Percentiles rank a stretch among this genome's conserved stretches.
phyloP scores from a whole-genome alignment of 2,888 invertebrate genomes.

The Drosophila ezoana region DNA sequence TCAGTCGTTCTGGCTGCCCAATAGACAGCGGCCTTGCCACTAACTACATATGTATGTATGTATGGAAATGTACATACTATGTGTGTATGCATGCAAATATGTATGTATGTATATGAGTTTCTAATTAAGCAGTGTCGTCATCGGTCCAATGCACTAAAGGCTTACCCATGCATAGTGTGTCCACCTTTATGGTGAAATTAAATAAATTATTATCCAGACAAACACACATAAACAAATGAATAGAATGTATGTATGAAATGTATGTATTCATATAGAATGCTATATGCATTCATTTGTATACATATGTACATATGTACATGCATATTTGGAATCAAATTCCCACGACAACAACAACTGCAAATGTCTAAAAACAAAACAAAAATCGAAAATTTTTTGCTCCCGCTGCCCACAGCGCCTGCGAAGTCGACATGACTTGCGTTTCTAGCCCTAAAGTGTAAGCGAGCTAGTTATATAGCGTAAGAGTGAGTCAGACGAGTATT shows the following conservation, averaged over 20 bases:
- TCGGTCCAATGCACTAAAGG: neutral
- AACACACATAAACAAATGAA: neutral
- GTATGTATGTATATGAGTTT: neutral
- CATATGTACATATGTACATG: neutral
- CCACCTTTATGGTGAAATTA: constrained; percentile 20
- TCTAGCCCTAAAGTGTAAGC: constrained; percentile 25
- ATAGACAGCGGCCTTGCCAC: constrained; percentile 21
- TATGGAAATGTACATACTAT: neutral
- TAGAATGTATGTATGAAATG: neutral
- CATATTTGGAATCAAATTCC: constrained; percentile 10
- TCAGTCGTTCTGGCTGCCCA: constrained; percentile 8
- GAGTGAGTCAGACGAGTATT: constrained; percentile 30
- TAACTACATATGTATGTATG: constrained; percentile 4
- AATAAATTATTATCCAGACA: constrained; percentile 1
- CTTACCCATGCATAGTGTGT: neutral
- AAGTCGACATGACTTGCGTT: constrained; percentile 52
- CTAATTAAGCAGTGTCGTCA: constrained; percentile 18
- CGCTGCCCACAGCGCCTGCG: constrained; percentile 16
- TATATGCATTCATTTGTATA: neutral
- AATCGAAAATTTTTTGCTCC: constrained; percentile 18
- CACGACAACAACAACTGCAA: constrained; percentile 6
- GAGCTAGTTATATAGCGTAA: constrained; percentile 16
- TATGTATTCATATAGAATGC: neutral
- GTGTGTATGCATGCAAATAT: too few species aligned
- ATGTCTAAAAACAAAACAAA: constrained; percentile 23